Evolutionary conservation across 2,113 vertebrate species (phyloP).

Genomic region (Hypomesus transpacificus): DNA sequence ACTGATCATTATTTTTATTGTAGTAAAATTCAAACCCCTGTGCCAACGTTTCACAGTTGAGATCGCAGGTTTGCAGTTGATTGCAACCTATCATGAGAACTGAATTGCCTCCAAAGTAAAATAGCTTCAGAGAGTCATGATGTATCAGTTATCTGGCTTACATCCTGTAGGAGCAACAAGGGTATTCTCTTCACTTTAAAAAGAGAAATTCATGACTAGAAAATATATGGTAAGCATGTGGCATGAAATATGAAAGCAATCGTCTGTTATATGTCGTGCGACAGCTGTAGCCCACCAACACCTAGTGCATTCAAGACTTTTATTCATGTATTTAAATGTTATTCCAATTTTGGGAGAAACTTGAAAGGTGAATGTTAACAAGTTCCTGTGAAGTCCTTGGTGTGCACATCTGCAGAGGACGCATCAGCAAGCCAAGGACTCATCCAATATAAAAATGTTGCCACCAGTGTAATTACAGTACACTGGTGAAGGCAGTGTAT

Average conservation of each 20-base stretch:
- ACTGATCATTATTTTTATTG: too few species aligned
- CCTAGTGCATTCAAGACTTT: neutral
- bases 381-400: neutral
- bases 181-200: neutral
- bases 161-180: too few species aligned
- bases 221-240: slow-evolving; percentile 4
- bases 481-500: too few species aligned
- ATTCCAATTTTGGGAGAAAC: neutral
- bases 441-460: too few species aligned
- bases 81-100: too few species aligned
- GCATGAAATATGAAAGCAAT: slow-evolving; percentile 5
- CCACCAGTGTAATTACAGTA: too few species aligned
- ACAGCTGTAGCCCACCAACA: neutral
- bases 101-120: too few species aligned
- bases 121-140: too few species aligned
- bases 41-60: too few species aligned
- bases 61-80: too few species aligned
- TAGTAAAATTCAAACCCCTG: too few species aligned
- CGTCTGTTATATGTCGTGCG: neutral
- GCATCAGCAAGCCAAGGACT: slow-evolving; percentile 2
- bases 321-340: slow-evolving; percentile 7
- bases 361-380: slow-evolving; percentile 1
- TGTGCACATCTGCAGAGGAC: neutral
- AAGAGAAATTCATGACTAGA: neutral
- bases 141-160: too few species aligned